Base-by-base conservation (phyloP, 2,888 invertebrate species). In the Athripsodes cinereus region DNA sequence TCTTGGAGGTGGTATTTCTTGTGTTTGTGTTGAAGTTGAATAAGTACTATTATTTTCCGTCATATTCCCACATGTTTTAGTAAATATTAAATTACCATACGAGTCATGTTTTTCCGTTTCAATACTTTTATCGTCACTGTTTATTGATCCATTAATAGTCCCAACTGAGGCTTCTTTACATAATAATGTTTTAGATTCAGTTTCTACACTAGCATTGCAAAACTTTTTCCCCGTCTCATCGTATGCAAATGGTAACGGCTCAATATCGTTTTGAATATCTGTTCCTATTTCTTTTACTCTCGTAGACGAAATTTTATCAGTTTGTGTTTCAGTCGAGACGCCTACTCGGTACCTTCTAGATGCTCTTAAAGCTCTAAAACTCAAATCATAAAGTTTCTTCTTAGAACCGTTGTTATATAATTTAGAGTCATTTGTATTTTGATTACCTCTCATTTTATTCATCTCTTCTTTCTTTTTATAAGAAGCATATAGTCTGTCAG, bases 401-500 rank as follows among this genome's bases (percentile, higher is more conserved):
- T 83, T 74, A 19, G 84, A 83, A 66, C 81, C 82, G 1, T 80
- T 76, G 1, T 80, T 76, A 64, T 82, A 82, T 65, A 83, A 81
- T 64, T 74, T 74, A 50, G 82, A 67, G 67, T 83, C 83, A 64
- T 71, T 78, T 5, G 46, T 6, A 21, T 50, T 22, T 18, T 2
- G 2, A 13, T 16, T 52, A 18, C 22, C 6, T 13, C n/a, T 8
- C 16, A 35, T 21, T 2, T 13, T n/a, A 11, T 50, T 11, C 74
- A 49, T 19, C 22, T 73, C 80, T 72, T 74, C 80, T 74, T 73
- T 82, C 73, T 69, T 78, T 70, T 77, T 82, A 26, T 78, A 64
- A 64, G 70, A 84, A 1, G 82, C 78, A 67, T 86, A 87, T 13
- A 87, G 71, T 65, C 87, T 74, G 65, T 83, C 81, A 2, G 87